Evolutionary conservation across 2,113 vertebrate genomes (phyloP), one percentile per base, ranked within the genome.

Genomic region (Tautogolabrus adspersus): DNA sequence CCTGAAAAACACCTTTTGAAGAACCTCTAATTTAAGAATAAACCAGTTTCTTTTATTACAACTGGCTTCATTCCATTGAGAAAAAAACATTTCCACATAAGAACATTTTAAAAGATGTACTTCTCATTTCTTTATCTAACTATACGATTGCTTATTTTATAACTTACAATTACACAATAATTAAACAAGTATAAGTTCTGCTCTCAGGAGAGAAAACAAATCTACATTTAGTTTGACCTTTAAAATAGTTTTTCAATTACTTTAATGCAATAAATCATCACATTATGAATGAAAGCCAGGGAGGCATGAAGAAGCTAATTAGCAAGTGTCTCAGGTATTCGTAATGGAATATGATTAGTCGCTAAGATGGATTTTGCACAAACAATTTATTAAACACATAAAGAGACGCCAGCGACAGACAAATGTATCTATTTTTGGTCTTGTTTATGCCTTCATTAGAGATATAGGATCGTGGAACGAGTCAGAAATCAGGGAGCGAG

Each of bases 11-110:
- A 34, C 30, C 44, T 65, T 40, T 11, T 16, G 18, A 42, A 67
- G 12, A 37, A 67, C n/a, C 72, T 18, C 44, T 34, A 44, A 16
- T 46, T 60, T 55, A 11, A 46, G 3, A 38, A 15, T 26, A 3
- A 71, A 63, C 22, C 30, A 62, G 52, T 64, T 62, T 68, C n/a
- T 78, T 22, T 75, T 47, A 65, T 62, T 79, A 49, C 77, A 61
- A 51, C 42, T 18, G 10, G 62, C 55, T 51, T 62, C 18, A 15
- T 49, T 38, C 37, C 34, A 79, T 21, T 60, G 57, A 66, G 57
- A 79, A 10, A 76, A 72, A 68, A 76, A 54, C 57, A 55, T 47
- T 44, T 64, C 15, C 26, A 26, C 3, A 26, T 12, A 59, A 47
- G 16, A 71, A 61, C 21, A 76, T 56, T 66, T 66, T 22, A 58